Base-by-base conservation (phyloP, 2,888 invertebrate species). In the Caenorhabditis sinica region DNA sequence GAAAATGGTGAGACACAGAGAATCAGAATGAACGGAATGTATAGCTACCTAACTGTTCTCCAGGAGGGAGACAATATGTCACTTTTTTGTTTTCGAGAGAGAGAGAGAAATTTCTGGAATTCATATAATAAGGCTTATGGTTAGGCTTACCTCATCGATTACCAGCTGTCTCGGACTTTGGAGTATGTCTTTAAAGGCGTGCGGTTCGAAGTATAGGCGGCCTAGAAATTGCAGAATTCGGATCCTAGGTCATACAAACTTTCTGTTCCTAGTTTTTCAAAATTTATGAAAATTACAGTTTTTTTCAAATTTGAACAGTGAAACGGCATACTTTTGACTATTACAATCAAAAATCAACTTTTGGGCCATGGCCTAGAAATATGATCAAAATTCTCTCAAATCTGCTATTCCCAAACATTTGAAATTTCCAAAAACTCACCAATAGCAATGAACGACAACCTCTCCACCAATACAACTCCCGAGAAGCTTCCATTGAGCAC, bases 401-500 rank as follows among this genome's bases (percentile, higher is more conserved):
- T 45, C 1, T 45, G 11, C 5, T 43, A 15, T 45, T 45, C 45
- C 2, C 15, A 45, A 45, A 23, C 45, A 45, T 61, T 25, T 45
- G 49, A 17, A 30, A 33, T 13, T 17, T 20, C 3, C 1, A 33
- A 60, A 36, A 63, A 49, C 71, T 74, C 23, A 87, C 87, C 86
- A 15, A 88, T 88, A 9, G 73, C 82, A 5, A 88, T 85, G 23
- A 88, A 86, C 0, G 80, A 71, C 3, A 88, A 75, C 43, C 86
- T 51, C 13, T 88, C 86, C 36, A 81, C 74, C 3, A 87, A 25
- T 0, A 87, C 83, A 3, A 86, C 87, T 1, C 89, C 88, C 13
- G 86, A 33, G 25, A 89, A 87, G 45, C 86, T 85, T 40, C 87
- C 89, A 85, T 89, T 89, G 56, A 75, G 71, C 45, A 89, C 73